phyloP scores from a whole-genome alignment of 2,113 vertebrate genomes.

The Cheirogaleus medius region DNA sequence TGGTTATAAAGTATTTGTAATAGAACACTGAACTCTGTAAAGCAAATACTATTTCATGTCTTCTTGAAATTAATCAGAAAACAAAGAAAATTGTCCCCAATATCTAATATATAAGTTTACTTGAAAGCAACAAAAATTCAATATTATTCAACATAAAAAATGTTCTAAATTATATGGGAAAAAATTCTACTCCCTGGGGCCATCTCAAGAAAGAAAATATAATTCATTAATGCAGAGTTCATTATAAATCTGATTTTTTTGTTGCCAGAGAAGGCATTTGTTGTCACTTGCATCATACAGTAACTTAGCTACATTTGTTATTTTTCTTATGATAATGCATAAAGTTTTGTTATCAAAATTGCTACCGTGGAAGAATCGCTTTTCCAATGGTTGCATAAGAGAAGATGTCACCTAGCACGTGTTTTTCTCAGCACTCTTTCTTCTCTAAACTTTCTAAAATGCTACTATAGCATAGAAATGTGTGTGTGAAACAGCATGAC shows the following conservation, averaged over 20 bases:
- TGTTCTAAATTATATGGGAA: neutral
- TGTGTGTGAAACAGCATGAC: neutral
- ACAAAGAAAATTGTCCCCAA: neutral
- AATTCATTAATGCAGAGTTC: neutral
- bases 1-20: neutral
- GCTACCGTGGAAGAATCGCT: neutral
- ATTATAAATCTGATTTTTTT: neutral
- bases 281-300: neutral
- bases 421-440: neutral
- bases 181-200: neutral
- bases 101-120: constrained; percentile 8
- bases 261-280: neutral
- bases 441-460: neutral
- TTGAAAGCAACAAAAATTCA: neutral
- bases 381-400: neutral
- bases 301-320: neutral
- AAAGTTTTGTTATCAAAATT: neutral
- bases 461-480: neutral
- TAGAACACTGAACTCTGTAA: neutral
- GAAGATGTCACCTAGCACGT: neutral
- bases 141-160: neutral
- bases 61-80: constrained; percentile 5
- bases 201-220: neutral
- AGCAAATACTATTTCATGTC: neutral
- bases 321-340: neutral